Base-by-base conservation (phyloP, 2,113 vertebrate genomes). In the Colius striatus region DNA sequence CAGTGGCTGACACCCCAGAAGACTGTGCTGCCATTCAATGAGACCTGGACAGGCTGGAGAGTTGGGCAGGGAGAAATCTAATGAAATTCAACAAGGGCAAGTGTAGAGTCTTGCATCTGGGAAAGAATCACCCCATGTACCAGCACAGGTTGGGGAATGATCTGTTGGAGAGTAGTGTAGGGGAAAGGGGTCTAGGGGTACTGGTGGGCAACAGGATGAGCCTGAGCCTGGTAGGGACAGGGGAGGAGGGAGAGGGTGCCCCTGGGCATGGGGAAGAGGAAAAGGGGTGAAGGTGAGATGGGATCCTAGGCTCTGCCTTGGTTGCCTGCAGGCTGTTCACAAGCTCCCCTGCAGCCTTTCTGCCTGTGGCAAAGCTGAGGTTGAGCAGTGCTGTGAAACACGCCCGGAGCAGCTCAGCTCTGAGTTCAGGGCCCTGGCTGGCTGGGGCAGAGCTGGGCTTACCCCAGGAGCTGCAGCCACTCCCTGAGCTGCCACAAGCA, bases 251-350 rank as follows among this genome's bases (percentile, higher is more conserved):
- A 38, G 19, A 7, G 8, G 2, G 7, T n/a, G 45, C 5, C 21
- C 10, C 16, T 0, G 6, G 55, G 32, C 7, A 11, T 23, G 43
- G 23, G 50, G 26, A 13, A 70, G 43, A 20, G 47, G 66, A 23
- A 11, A 53, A 54, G 26, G 53, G 32, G 55, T 25, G 30, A 8
- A 16, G 43, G 30, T 43, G 8, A 50, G 30, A 16, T 9, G 32
- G 45, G 67, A 21, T 38, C 2, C 43, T 17, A 14, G 48, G 43
- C 62, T 57, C 61, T 62, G 55, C 48, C 34, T 29, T 7, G 3
- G 0, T 10, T 34, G 60, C 73, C 32, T 1, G 22, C 10, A 4
- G 61, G 32, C 47, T n/a, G 36, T 21, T 30, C 5, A 0, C 29
- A 9, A 26, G 41, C 50, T 78, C 57, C 22, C 58, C 65, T 17